A percentile compares a stretch with the other conserved stretches of the same genome.
These are phyloP conservation scores for Scaptomyza tumidula DNA, from an alignment of 2,888 invertebrate species.

Conservation along the genomic window DNA sequence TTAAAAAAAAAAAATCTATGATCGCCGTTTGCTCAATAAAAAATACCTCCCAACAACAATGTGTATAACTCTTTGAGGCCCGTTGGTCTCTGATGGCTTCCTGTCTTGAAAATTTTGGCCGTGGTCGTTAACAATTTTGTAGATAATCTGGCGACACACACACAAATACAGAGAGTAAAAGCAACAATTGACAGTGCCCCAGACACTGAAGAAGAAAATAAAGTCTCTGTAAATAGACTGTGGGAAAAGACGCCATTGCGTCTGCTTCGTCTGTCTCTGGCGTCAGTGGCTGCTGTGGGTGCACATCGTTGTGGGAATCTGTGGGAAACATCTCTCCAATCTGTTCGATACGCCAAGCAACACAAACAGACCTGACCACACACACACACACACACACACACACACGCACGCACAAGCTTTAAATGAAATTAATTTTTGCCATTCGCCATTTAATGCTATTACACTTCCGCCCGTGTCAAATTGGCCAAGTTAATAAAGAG, in stretches of 20 bases:
- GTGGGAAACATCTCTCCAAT: conserved; percentile 43
- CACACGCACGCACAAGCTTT: conserved; percentile 10
- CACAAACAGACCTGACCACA: background rate
- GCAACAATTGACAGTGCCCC: conserved; percentile 7
- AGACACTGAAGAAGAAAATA: conserved; percentile 4
- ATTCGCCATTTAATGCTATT: conserved; percentile 43
- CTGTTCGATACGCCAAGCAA: conserved; percentile 8
- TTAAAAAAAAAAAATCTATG: conserved; percentile 9
- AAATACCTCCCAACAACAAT: conserved; percentile 18
- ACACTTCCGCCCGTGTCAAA: conserved; percentile 61
- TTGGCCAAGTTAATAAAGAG: conserved; percentile 69
- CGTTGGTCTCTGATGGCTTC: conserved; percentile 56
- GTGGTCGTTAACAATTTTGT: conserved; percentile 63
- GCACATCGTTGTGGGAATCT: conserved; percentile 39
- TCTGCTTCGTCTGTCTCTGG: conserved; percentile 13
- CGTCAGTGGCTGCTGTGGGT: conserved; percentile 39
- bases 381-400: background rate
- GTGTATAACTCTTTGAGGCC: conserved; percentile 35
- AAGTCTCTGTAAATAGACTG: conserved; percentile 32
- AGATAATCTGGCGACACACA: conserved; percentile 56
- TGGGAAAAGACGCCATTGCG: conserved; percentile 49
- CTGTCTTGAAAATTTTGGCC: conserved; percentile 52
- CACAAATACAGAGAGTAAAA: background rate
- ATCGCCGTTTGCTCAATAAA: conserved; percentile 27
- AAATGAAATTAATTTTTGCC: conserved; percentile 67